Base-by-base conservation (phyloP, 2,888 invertebrate species). In the Drosophila stalkeri region DNA sequence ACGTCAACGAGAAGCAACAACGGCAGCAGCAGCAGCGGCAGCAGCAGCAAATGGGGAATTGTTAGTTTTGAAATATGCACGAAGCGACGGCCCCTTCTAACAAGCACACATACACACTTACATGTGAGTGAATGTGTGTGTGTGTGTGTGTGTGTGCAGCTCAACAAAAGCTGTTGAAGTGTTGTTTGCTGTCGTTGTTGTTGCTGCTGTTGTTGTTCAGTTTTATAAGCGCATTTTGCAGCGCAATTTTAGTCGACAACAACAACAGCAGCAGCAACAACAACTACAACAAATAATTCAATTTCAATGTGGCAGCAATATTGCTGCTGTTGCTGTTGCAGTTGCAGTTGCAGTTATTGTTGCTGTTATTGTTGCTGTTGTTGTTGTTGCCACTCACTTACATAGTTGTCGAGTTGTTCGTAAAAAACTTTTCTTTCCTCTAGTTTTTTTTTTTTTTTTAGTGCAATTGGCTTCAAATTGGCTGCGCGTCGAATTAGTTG, bases 21-120 rank as follows among this genome's bases (percentile, higher is more conserved):
- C 59, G 64, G 41, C 76, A 56, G 64, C 68, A 71, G 57, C 41
- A 41, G 41, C 37, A 5, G 57, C 41, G n/a, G 41, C 37, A 5
- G 41, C 71, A 75, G 64, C 69, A 74, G 64, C 64, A 66, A 69
- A 51, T 47, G 55, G 51, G 33, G 43, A 65, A 62, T 87, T 89
- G 89, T 84, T 85, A 89, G 85, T 87, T 84, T 75, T 85, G 85
- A 85, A 87, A 89, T 85, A 89, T 87, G 89, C 87, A 84, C 72
- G 89, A 77, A 46, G 52, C 57, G 41, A 37, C 47, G 47, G 52
- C 41, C 56, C 12, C 56, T n/a, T 54, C 55, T 60, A 39, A 49
- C 60, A 60, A 60, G 39, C 18, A 12, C 43, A 20, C 20, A 18
- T 60, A 43, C 31, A 44, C 55, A 52, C 55, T 55, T 51, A 33